Base-by-base conservation (phyloP, 35 echinoderm and acorn worm genomes). In the Holothuria glaberrima region DNA sequence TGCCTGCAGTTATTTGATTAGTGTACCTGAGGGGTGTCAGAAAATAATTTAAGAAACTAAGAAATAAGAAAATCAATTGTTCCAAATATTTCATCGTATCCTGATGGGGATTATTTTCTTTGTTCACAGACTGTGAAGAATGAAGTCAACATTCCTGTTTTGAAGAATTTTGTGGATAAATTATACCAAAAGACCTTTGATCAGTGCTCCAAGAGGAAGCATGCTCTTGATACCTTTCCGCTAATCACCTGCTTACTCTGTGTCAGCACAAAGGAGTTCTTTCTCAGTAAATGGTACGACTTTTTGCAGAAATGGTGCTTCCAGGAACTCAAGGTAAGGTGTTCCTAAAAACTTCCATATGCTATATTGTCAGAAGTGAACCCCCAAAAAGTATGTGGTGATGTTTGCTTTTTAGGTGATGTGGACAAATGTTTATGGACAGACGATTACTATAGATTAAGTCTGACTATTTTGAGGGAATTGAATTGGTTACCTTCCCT, bases 141-240 rank as follows among this genome's bases (percentile, higher is more conserved):
- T 91, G 97, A 99, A 78, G 97, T 99, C 13, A 99, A 99, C 85
- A 99, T 99, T 41, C 97, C 97, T 9, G 97, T 99, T 25, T 68
- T 99, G 57, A 99, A 95, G 94, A 99, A 95, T 84, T 99, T 99
- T 99, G 97, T 99, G 48, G 97, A 99, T 62, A 99, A 99, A 66
- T 70, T 99, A 26, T 99, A 99, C 91, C 90, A 94, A 77, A 92
- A 90, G 25, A 93, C 94, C 20, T 68, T 91, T 83, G 93, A 95
- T 74, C 93, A 95, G 34, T 95, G 93, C 86, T 41, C 71, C 38
- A 99, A 99, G 86, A 95, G 94, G 81, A 99, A 99, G 76, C 91
- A 95, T 50, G 88, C 97, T 16, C 72, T 99, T 57, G 85, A 69
- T n/a, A 93, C 94, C 41, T 99, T 99, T 69, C 97, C 97, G 45